Evolutionary conservation across 2,888 invertebrate genomes (phyloP).

Genomic region (Spialia ferax): DNA sequence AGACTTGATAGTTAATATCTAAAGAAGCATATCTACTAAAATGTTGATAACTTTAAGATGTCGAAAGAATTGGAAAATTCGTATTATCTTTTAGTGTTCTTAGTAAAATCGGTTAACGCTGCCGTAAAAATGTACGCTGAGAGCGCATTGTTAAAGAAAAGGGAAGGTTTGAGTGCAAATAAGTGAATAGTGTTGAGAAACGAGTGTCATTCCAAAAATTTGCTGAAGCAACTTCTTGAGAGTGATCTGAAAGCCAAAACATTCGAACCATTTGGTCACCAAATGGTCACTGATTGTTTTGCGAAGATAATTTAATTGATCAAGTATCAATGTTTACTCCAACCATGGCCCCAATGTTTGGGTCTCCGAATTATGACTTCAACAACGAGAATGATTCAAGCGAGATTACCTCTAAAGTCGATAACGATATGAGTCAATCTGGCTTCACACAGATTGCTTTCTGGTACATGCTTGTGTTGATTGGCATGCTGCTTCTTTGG

Average conservation of each 20-base stretch:
- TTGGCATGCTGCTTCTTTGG: constrained; percentile 71
- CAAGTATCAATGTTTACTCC: neutral
- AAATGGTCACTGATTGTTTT: constrained; percentile 48
- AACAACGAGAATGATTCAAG: constrained; percentile 44
- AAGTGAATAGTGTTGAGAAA: constrained; percentile 35
- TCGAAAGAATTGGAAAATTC: constrained; percentile 30
- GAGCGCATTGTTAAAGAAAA: neutral
- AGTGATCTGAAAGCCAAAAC: constrained; percentile 50
- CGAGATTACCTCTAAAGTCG: constrained; percentile 45
- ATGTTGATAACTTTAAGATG: constrained; percentile 29
- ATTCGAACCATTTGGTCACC: constrained; percentile 54
- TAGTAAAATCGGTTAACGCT: constrained; percentile 12
- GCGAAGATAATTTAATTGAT: constrained; percentile 14
- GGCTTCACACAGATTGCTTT: constrained; percentile 64
- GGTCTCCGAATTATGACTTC: constrained; percentile 60
- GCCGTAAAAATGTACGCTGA: constrained; percentile 39
- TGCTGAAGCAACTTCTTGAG: constrained; percentile 62
- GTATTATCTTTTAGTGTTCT: constrained; percentile 23
- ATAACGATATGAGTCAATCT: constrained; percentile 46
- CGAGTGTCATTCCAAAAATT: constrained; percentile 61
- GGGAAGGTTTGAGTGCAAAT: constrained; percentile 21
- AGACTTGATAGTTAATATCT: constrained; percentile 23
- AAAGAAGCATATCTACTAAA: constrained; percentile 7
- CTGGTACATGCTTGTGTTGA: constrained; percentile 71
- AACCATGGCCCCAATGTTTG: constrained; percentile 70